phyloP scores from a whole-genome alignment of 2,797 vertebrate genomes.

The Novumbra hubbsi region DNA sequence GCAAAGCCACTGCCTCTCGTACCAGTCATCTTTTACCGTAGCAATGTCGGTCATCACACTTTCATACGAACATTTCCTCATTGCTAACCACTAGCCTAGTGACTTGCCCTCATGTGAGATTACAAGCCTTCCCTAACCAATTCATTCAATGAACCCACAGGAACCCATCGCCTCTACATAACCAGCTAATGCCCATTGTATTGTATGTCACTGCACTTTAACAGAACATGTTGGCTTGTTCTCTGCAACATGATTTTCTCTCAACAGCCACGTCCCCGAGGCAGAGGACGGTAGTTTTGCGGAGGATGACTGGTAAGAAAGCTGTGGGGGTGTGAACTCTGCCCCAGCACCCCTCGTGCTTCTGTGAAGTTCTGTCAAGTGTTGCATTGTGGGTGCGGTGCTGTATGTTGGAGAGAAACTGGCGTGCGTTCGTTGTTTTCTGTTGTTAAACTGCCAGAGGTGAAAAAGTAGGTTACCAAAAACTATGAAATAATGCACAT shows the following conservation, averaged over 20 bases:
- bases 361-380: constrained; percentile 67
- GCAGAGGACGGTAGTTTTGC: constrained; percentile 91
- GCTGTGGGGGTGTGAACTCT: constrained; percentile 39
- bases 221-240: constrained; percentile 13
- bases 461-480: too few species aligned
- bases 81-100: background rate
- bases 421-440: constrained; percentile 31
- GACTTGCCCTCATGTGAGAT: background rate
- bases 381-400: constrained; percentile 66
- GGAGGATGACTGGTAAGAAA: constrained; percentile 93
- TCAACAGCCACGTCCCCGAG: constrained; percentile 89
- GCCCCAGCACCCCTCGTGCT: constrained; percentile 50
- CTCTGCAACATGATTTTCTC: constrained; percentile 66
- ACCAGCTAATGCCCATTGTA: background rate
- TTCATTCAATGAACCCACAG: background rate
- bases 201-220: background rate
- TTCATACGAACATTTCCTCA: background rate
- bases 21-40: background rate
- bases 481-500: too few species aligned
- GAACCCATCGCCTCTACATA: background rate
- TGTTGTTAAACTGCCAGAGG: constrained; percentile 18
- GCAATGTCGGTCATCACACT: background rate
- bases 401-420: constrained; percentile 30
- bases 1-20: background rate
- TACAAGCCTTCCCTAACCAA: background rate